Base-by-base conservation (phyloP, 1,140 invertebrate species). In the Kradibia gibbosae region DNA sequence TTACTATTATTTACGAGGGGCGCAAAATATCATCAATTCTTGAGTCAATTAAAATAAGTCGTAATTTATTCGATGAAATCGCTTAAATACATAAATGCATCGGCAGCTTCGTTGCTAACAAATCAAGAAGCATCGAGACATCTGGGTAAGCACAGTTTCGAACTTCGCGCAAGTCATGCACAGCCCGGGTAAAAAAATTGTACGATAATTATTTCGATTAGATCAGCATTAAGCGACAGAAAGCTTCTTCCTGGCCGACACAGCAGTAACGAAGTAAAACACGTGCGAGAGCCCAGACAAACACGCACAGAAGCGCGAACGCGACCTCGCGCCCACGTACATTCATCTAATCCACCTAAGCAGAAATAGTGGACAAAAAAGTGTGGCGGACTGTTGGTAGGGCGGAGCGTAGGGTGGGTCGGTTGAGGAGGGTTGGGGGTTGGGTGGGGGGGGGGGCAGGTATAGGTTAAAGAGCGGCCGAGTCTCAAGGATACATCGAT, bases 401-500 rank as follows among this genome's bases (percentile, higher is more conserved):
- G 10, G 10, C 15, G 31, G 1, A 34, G 20, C 2, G 28, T 13
- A 1, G 22, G 15, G 22, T 15, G 60, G 36, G 28, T 65, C 1
- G 8, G 28, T 1, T 13, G 25, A 36, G 36, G 3, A 36, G 13
- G 3, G 15, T 15, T 2, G 20, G 20, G 31, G 3, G 28, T 8
- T 4, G 25, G 60, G 15, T 3, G 11, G 15, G 25, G 3, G 3
- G 28, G 31, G 3, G 5, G 15, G n/a, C n/a, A n/a, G n/a, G n/a
- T n/a, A n/a, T n/a, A n/a, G 17, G 55, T 60, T 31, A 48, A 15
- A 15, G 15, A 15, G 7, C 25, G 17, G 17, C 10, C 42, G 42
- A 70, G 22, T 34, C 39, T 72, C 70, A 48, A 72, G 70, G 42
- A 72, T 72, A 72, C 70, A 50, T 72, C 70, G 42, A 72, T 31